Base-by-base conservation (phyloP, 35 echinoderm and acorn worm genomes). In the Apostichopus japonicus region DNA sequence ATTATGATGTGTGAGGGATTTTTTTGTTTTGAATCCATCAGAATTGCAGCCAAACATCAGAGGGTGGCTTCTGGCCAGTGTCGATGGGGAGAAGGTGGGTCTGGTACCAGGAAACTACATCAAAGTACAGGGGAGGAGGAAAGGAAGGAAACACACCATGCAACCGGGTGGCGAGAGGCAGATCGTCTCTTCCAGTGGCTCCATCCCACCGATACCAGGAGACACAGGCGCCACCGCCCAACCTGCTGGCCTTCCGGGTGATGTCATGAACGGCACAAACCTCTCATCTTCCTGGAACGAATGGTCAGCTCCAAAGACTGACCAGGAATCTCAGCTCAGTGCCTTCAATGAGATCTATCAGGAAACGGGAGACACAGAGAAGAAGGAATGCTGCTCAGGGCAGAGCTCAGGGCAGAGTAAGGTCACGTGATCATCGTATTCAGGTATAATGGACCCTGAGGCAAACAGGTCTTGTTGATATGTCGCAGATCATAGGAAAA, bases 61-160 rank as follows among this genome's bases (percentile, higher is more conserved):
- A 67, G 97, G 97, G 19, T 99, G 97, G 97, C 57, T 99, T n/a
- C 72, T 99, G 5, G 97, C 97, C 56, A 95, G 97, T 75, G 92
- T 86, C 24, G 93, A 95, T 84, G 90, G 77, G 22, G 92, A 92
- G 23, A 77, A 51, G 22, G 77, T 94, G 24, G 97, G 97, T 5
- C 92, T 96, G n/a, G 92, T 99, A 72, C 97, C 97, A 27, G 95
- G 93, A 57, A 99, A 99, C 83, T 99, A 99, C 80, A 89, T 99
- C 55, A 99, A 99, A 78, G 90, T 99, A 16, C 92, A 96, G 23
- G 97, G 97, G 10, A 99, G 94, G 63, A 70, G 95, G 71, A 94
- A 88, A 56, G 97, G 97, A 56, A 90, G 72, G 24, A 91, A 94
- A 54, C 72, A 93, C 80, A 77, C 92, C 13, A 21, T 65, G 63